A percentile compares a stretch with the other conserved stretches of the same genome.
phyloP scores from a whole-genome alignment of 2,113 vertebrate species.

The Gobio gobio region DNA sequence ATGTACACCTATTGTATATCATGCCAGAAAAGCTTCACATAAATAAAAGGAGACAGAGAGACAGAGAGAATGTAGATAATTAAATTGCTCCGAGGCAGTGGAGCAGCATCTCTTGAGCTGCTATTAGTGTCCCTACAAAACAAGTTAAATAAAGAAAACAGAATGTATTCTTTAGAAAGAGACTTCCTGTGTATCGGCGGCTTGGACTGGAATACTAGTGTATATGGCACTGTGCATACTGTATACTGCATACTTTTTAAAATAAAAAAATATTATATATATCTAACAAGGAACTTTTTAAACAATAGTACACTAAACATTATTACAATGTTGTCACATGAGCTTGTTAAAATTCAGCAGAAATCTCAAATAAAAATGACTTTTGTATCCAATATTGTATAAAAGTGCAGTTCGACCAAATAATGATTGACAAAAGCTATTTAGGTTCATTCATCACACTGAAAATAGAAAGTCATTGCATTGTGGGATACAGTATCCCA shows the following conservation, averaged over 20 bases:
- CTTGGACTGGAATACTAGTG: neutral
- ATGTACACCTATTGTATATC: neutral
- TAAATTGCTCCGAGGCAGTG: neutral
- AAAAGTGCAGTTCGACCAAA: neutral
- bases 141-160: constrained; percentile 1
- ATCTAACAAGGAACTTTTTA: neutral
- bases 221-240: neutral
- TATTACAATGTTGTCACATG: neutral
- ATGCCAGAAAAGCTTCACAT: neutral
- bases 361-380: neutral
- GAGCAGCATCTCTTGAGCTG: neutral
- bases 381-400: neutral
- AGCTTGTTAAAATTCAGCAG: too few relatives aligned
- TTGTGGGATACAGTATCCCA: neutral
- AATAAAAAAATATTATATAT: too few relatives aligned
- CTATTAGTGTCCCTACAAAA: constrained; percentile 9
- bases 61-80: neutral
- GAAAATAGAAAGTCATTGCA: neutral
- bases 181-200: neutral
- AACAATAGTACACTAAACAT: neutral
- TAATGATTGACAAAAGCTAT: neutral
- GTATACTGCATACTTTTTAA: neutral
- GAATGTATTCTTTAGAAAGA: neutral
- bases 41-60: neutral
- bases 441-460: neutral